These are phyloP conservation scores for Hydroisotoma schaefferi DNA, from an alignment of 2,888 invertebrate species.

Conservation along the genomic window DNA sequence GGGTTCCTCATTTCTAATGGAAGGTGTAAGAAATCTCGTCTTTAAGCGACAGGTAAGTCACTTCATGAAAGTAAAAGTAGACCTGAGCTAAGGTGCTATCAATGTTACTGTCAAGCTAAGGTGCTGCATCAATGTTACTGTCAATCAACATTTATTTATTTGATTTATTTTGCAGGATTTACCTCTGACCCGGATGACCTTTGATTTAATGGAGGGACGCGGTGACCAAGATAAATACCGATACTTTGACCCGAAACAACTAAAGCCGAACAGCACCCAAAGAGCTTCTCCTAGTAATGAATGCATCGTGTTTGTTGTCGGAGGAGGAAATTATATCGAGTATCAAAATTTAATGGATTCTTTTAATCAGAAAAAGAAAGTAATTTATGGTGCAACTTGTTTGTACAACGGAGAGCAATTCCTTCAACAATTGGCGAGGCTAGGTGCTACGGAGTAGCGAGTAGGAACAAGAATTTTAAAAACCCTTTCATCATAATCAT, in stretches of 20 bases:
- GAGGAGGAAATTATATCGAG: constrained; percentile 97
- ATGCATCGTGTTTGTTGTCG: constrained; percentile 85
- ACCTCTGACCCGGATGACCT: constrained; percentile 89
- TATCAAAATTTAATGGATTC: constrained; percentile 97
- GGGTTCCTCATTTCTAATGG: constrained; percentile 98
- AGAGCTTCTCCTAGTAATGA: constrained; percentile 68
- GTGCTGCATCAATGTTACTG: too few species aligned
- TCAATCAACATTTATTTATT: too few species aligned
- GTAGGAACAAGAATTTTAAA: too few species aligned
- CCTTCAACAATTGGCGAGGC: constrained; percentile 65
- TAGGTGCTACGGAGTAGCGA: too few species aligned
- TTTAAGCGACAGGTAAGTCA: constrained; percentile 85
- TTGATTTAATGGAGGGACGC: constrained; percentile 79
- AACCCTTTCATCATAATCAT: too few species aligned
- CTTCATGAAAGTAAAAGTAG: constrained; percentile 10
- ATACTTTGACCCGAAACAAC: constrained; percentile 92
- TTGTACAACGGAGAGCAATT: constrained; percentile 91
- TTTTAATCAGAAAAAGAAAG: constrained; percentile 63
- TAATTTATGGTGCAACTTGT: constrained; percentile 93
- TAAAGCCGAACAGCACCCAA: constrained; percentile 57
- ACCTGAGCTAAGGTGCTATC: too few species aligned
- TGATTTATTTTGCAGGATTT: constrained; percentile 70
- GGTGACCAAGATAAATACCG: constrained; percentile 76
- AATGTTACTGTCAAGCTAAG: too few species aligned
- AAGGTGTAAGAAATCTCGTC: constrained; percentile 97